Conservation (phyloP, 2,113 vertebrate genomes). For the Lepisosteus osseus region DNA sequence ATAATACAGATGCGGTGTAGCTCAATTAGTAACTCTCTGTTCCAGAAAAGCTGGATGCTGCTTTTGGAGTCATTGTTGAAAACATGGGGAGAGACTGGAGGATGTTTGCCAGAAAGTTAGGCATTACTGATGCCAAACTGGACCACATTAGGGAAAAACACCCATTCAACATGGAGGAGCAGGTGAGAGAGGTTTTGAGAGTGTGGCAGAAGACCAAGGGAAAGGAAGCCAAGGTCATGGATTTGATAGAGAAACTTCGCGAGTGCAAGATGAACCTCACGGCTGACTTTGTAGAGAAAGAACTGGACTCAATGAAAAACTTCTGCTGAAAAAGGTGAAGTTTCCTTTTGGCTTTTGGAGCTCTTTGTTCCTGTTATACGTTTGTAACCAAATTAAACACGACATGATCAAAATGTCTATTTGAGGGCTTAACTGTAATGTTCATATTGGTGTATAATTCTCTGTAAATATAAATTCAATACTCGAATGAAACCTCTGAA, state of each 20-base stretch:
- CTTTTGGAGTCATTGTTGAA: constrained; percentile 53
- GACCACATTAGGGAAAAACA: constrained; percentile 55
- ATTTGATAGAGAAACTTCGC: constrained; percentile 65
- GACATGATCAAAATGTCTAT: too few relatives aligned
- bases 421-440: too few relatives aligned
- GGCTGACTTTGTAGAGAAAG: constrained; percentile 64
- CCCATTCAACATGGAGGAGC: constrained; percentile 56
- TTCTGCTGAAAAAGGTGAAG: constrained; percentile 11
- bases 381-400: too few relatives aligned
- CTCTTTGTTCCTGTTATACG: too few relatives aligned
- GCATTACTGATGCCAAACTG: constrained; percentile 56
- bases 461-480: too few relatives aligned
- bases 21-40: constrained; percentile 7
- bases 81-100: constrained; percentile 70
- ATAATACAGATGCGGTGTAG: not conserved
- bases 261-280: constrained; percentile 65
- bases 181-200: constrained; percentile 57
- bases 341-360: too few relatives aligned
- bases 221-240: constrained; percentile 44
- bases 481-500: too few relatives aligned
- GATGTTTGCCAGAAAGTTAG: constrained; percentile 64
- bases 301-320: not conserved
- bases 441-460: too few relatives aligned
- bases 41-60: constrained; percentile 61
- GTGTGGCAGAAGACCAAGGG: constrained; percentile 63